A percentile compares a stretch with the other conserved stretches of the same genome.
Conservation (phyloP, 2,113 vertebrate genomes). For the Falcunculus frontatus region DNA sequence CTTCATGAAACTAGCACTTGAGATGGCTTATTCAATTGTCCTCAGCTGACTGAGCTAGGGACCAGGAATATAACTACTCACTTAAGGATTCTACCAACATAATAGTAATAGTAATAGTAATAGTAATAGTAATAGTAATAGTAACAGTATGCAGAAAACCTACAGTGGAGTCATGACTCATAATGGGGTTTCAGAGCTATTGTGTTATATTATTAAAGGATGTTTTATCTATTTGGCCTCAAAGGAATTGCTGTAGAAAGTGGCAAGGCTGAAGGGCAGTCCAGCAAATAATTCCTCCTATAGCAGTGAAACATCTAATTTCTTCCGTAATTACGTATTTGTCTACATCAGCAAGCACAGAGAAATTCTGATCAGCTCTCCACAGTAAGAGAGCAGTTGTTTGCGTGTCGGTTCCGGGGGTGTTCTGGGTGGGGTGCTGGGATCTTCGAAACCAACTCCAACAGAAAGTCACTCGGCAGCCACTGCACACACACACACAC, state of each 20-base stretch:
- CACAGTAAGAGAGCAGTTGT: not conserved
- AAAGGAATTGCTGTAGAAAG: not conserved
- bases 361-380: not conserved
- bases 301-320: not conserved
- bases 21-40: not conserved
- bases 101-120: not conserved
- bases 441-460: no score
- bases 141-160: not conserved
- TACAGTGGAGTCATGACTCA: not conserved
- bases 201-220: not conserved
- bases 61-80: not conserved
- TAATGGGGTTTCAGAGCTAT: not conserved
- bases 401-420: no score
- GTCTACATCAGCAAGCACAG: not conserved
- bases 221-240: not conserved
- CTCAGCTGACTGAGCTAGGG: not conserved
- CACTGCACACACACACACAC: no score
- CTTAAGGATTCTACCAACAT: not conserved
- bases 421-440: no score
- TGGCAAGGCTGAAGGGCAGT: not conserved
- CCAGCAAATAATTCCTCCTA: not conserved
- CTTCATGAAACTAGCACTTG: not conserved
- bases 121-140: no score
- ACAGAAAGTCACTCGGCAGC: no score
- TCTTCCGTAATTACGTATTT: not conserved